Conservation (phyloP, 2,113 vertebrate species). For the Xenotilapia leptura region DNA sequence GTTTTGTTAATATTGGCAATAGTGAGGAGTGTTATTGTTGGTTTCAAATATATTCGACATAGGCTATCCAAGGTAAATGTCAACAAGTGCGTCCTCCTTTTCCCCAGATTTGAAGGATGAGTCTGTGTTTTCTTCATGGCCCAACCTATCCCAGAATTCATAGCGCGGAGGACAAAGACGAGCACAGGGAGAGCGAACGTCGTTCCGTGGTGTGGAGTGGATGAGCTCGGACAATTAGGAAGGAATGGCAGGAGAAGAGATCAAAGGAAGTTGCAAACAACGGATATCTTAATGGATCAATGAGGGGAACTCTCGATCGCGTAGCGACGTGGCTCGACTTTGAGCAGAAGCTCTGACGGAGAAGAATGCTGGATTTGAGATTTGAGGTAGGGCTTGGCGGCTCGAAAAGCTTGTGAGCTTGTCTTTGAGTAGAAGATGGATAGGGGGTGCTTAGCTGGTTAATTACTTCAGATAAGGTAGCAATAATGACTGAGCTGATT, state of each 20-base stretch:
- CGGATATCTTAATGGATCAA: not conserved
- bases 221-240: not conserved
- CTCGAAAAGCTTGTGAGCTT: accelerated
- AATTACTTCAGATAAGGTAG: not conserved
- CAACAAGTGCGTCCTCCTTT: no score
- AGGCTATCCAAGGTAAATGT: no score
- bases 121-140: no score
- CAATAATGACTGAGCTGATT: accelerated
- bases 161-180: not conserved
- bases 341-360: not conserved
- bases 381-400: not conserved
- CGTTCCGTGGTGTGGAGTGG: not conserved
- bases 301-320: not conserved
- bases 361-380: not conserved
- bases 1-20: no score
- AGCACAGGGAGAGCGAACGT: accelerated
- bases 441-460: not conserved
- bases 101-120: no score
- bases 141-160: no score
- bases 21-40: no score
- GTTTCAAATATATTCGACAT: no score
- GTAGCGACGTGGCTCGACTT: not conserved
- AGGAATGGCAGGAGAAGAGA: not conserved
- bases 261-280: not conserved
- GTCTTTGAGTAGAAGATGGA: not conserved